Evolutionary conservation across 2,797 vertebrate species (phyloP), one percentile per base, ranked within the genome.

Genomic region (Sebastes taczanowskii): DNA sequence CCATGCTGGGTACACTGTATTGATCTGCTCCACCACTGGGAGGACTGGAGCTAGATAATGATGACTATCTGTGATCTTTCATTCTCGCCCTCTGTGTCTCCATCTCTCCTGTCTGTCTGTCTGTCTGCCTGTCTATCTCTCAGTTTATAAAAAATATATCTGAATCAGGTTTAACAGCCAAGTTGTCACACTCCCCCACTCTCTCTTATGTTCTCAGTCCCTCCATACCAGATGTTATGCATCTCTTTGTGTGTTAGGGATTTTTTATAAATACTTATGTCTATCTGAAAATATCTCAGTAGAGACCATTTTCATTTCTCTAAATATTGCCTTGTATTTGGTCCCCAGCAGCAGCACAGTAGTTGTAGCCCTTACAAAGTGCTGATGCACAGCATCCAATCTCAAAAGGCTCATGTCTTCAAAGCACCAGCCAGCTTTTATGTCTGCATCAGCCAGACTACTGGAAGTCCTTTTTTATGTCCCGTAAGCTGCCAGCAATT

Each of bases 11-110:
- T 67, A 68, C 82, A 68, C 27, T 5, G 80, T 92, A 95, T 94
- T 92, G 94, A 94, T 94, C 89, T 86, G 82, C 83, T 88, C 68
- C 83, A 92, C 86, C 85, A 84, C 89, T 89, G 92, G 89, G 88
- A 92, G 76, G 75, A 90, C 85, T 88, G 89, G 66, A 87, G 91
- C 83, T 79, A 74, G 88, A 92, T 94, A 93, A 93, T 92, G 91
- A 94, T 86, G 86, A 90, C 89, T 89, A 82, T 88, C 89, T 90
- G 87, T 85, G 83, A 90, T 92, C 86, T 88, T 83, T 83, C 70
- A 68, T 84, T 88, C 89, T 83, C 35, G 13, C 65, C 61, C 83
- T 82, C 62, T 49, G 49, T 77, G 65, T 82, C 78, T 88, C 77
- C 30, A 30, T 81, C 71, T 83, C 80, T 77, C 58, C 30, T 74